Evolutionary conservation across 2,113 vertebrate genomes (phyloP), one percentile per base, ranked within the genome.

Genomic region (Smithornis capensis): DNA sequence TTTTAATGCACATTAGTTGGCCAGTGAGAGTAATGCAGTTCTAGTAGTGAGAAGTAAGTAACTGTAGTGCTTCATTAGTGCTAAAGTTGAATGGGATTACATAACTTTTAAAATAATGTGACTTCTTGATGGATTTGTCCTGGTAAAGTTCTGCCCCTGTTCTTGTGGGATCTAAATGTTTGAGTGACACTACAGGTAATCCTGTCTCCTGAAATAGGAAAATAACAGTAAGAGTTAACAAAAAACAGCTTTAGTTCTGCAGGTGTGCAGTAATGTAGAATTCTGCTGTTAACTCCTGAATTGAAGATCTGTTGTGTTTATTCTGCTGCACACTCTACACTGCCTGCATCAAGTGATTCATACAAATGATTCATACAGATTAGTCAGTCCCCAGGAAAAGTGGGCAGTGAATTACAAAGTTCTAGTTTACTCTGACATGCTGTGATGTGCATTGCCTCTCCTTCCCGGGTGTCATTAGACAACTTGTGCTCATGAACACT

Each of bases 71-170:
- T 62, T 90, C 9, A 15, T 76, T 42, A 59, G 37, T 64, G 53
- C 29, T 5, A 33, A 27, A 40, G n/a, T 35, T 68, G 35, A 23
- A 7, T 35, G 73, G 44, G 25, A 19, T 76, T 10, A 16, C 0
- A 0, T 53, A 57, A 5, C 7, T 45, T 69, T 56, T 10, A 56
- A 33, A 50, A 29, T 14, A 38, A 31, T 10, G 7, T 37, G 9
- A 38, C 18, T 68, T 60, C 29, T 47, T 52, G 29, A 27, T 11
- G 50, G 21, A 45, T 75, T 82, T 79, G 5, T 67, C 12, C 24
- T 2, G 1, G 33, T 67, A 16, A 31, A 65, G 25, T 68, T 79
- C 24, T 10, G 49, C 4, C 9, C 11, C 5, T 65, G 0, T 70
- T 81, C 76, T 64, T 60, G 9, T 10, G 4, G 14, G 4, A 52